Percentiles rank a stretch among this genome's conserved stretches.
These are phyloP conservation scores for Ceratina australensis DNA, from an alignment of 1,140 invertebrate genomes.

Conservation along the genomic window DNA sequence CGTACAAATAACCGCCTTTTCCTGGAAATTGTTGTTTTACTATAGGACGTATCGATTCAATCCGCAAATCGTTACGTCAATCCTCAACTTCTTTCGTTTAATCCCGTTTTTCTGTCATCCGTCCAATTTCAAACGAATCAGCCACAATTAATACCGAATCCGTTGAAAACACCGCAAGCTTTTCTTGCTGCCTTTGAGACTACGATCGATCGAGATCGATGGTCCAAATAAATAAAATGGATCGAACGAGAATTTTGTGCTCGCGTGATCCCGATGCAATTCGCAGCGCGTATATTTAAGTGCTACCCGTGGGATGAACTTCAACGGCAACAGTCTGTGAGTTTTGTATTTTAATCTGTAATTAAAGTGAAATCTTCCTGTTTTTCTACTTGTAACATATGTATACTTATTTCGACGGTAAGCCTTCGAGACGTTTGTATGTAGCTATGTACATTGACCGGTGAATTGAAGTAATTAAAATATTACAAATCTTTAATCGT, in stretches of 20 bases:
- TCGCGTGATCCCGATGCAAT: too few species aligned
- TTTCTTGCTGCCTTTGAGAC: too few species aligned
- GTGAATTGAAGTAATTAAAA: not conserved
- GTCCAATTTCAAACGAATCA: not conserved
- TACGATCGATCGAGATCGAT: too few species aligned
- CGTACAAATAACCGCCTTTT: conserved; percentile 8
- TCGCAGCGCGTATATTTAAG: not conserved
- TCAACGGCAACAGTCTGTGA: not conserved
- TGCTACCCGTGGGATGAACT: not conserved
- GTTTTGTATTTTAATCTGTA: conserved; percentile 5
- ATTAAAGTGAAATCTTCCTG: not conserved
- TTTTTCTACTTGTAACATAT: conserved; percentile 15
- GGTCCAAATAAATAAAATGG: too few species aligned
- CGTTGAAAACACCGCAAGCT: too few species aligned
- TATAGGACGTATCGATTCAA: conserved; percentile 16
- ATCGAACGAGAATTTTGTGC: too few species aligned
- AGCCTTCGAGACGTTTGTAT: not conserved
- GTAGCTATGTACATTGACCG: not conserved
- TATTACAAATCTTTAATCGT: not conserved
- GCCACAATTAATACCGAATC: not conserved
- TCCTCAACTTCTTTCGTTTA: not conserved
- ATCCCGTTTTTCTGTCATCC: not conserved
- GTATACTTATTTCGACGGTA: not conserved
- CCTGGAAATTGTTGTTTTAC: conserved; percentile 41
- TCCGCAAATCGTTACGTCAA: conserved; percentile 17